Base-by-base conservation (phyloP, 1,140 invertebrate genomes). In the Drepana arcuata region DNA sequence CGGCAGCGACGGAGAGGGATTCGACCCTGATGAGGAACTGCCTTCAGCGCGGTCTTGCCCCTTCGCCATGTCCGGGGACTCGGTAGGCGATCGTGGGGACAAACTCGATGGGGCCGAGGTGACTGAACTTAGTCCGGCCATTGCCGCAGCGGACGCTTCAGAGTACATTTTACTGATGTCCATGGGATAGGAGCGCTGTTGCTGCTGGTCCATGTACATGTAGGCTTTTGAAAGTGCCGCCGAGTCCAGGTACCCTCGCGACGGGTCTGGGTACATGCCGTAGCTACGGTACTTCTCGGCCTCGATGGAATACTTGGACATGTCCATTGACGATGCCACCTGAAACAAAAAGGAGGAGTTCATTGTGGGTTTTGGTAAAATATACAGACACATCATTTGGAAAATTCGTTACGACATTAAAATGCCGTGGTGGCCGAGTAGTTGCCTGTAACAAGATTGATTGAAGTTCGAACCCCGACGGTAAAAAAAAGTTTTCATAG, bases 181-280 rank as follows among this genome's bases (percentile, higher is more conserved):
- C 74, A 86, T 87, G 30, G 88, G 85, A 35, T 90, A 84, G 44
- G 87, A 80, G 57, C 83, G 34, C 23, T 78, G 73, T 59, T 86
- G 80, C 36, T 80, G 84, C 46, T 91, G 90, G 55, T 92, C 91
- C 88, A 92, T 91, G 73, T 93, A 93, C 82, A 93, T 89, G 65
- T 93, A 94, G 1, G 91, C 91, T 67, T 94, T 93, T 44, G 90
- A 90, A 9, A 91, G 82, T 1, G 91, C 90, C 0, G 90, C 90
- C 9, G 89, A 88, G 55, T 93, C 92, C 41, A 92, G 74, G 56
- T 92, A 93, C 24, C 89, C 87, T 36, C 90, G 88, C 0, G 89
- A 87, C 6, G 89, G 86, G 54, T 91, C 89, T 2, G 88, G 86
- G 52, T 90, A 91, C 89, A 91, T 91, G 47, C 80, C 65, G 78